Conservation (phyloP, 2,888 invertebrate genomes). For the Kryphioiulus occultus region DNA sequence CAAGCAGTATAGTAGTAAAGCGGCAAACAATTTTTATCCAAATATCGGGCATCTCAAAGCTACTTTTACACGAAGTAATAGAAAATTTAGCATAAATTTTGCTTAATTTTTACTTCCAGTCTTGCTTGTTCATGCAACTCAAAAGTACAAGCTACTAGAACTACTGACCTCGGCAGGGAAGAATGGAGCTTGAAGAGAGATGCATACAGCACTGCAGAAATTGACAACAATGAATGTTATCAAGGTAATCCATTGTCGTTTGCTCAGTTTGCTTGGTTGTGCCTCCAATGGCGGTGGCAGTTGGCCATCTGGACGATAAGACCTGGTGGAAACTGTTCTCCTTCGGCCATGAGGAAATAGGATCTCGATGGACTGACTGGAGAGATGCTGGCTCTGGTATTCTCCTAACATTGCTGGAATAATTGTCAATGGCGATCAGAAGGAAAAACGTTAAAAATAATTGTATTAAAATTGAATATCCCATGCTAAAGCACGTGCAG, state of each 20-base stretch:
- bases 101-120: too few relatives aligned
- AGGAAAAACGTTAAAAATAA: background rate
- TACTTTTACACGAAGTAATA: too few relatives aligned
- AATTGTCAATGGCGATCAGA: background rate
- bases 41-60: too few relatives aligned
- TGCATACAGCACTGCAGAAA: slow-evolving; percentile 84
- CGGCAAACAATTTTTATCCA: too few relatives aligned
- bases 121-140: background rate
- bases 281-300: slow-evolving; percentile 49
- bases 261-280: slow-evolving; percentile 28
- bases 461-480: too few relatives aligned
- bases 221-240: slow-evolving; percentile 81
- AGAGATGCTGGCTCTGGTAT: slow-evolving; percentile 52
- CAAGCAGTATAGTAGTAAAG: too few relatives aligned
- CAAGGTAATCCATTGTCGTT: slow-evolving; percentile 75
- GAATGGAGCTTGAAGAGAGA: slow-evolving; percentile 84
- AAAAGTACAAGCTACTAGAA: background rate
- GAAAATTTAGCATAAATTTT: too few relatives aligned
- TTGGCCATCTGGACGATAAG: slow-evolving; percentile 47
- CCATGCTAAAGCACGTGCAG: background rate
- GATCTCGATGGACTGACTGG: slow-evolving; percentile 51
- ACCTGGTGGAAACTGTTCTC: slow-evolving; percentile 46
- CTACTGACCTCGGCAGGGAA: slow-evolving; percentile 79
- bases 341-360: slow-evolving; percentile 49
- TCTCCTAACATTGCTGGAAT: slow-evolving; percentile 51